Base-by-base conservation (phyloP, 1,140 invertebrate genomes). In the Rhopalosiphum padi region DNA sequence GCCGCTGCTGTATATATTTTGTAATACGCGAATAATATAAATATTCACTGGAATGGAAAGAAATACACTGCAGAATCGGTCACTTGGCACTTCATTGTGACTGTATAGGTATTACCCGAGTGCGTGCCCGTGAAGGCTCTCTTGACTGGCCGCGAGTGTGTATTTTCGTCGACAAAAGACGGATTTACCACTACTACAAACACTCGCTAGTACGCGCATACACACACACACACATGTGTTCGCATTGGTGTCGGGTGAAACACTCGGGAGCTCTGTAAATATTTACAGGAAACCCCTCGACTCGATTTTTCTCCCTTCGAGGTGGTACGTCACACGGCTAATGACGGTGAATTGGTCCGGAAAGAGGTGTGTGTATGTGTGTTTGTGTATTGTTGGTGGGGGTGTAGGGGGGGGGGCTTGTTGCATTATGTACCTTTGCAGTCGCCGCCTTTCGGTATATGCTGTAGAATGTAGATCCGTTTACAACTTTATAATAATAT, bases 261-360 rank as follows among this genome's bases (percentile, higher is more conserved):
- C 48, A 53, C 88, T 37, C 88, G 51, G 18, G 53, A 37, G 22
- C 25, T 90, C 68, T 37, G 91, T 92, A 92, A 92, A 92, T 92
- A 92, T 92, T 92, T 92, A 92, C 91, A 91, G 90, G 90, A 91
- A 82, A 91, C 60, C 91, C 91, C 91, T 85, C 68, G 90, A 91
- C 37, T 30, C 41, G 30, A 82, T 83, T 91, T 91, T 46, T 85
- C 48, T 55, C 77, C 82, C 82, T 46, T 25, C 48, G 37, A 88
- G 18, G 41, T 25, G 51, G 35, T 30, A 60, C 35, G 43, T 35
- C 30, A 51, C n/a, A 92, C 91, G 77, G 91, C 91, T 92, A 92
- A 92, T 92, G 82, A 91, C 22, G 41, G 91, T 51, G 51, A 41
- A 55, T 88, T 21, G 48, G 87, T 18, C n/a, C 87, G 87, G 48